These are phyloP conservation scores for Parascotia fuliginaria DNA, from an alignment of 2,888 invertebrate species.

Conservation along the genomic window DNA sequence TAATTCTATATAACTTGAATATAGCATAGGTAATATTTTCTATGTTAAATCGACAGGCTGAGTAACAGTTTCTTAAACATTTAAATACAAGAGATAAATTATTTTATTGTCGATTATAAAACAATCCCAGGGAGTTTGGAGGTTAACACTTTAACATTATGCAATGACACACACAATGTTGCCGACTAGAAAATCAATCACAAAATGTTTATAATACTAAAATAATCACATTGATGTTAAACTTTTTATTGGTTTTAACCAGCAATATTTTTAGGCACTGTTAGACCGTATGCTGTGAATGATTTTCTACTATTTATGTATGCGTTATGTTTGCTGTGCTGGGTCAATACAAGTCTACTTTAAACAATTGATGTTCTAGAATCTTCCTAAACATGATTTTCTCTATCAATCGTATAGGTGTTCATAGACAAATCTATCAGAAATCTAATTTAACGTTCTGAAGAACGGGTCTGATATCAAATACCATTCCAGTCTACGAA, in stretches of 20 bases:
- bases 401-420: too few relatives aligned
- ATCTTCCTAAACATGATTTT: too few relatives aligned
- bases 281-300: constrained; percentile 47
- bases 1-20: constrained; percentile 3
- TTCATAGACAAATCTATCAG: too few relatives aligned
- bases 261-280: constrained; percentile 49
- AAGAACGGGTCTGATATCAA: too few relatives aligned
- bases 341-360: too few relatives aligned
- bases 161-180: constrained; percentile 35
- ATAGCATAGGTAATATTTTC: not conserved
- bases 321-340: constrained; percentile 26
- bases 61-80: constrained; percentile 12
- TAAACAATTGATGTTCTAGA: too few relatives aligned
- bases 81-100: not conserved
- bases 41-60: constrained; percentile 10
- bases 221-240: constrained; percentile 42
- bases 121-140: not conserved
- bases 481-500: too few relatives aligned
- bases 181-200: constrained; percentile 61
- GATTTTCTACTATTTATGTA: constrained; percentile 30
- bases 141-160: constrained; percentile 3
- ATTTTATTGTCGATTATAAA: constrained; percentile 16
- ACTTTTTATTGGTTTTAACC: constrained; percentile 26
- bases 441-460: too few relatives aligned
- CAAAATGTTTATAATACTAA: constrained; percentile 44